Evolutionary conservation across 2,113 vertebrate genomes (phyloP).

Genomic region (Eptatretus burgeri): DNA sequence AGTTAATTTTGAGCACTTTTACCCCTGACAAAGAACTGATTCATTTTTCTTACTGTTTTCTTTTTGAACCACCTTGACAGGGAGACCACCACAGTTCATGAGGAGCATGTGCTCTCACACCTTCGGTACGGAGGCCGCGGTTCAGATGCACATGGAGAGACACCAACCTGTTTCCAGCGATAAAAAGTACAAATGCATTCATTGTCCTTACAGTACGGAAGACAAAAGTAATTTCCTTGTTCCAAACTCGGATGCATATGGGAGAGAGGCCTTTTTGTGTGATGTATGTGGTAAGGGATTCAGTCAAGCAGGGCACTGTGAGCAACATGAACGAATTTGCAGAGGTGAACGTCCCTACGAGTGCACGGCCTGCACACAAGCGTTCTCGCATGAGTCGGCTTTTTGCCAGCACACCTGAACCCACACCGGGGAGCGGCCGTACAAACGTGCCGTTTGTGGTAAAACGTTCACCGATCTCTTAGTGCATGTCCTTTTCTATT

Average conservation of each 20-base stretch:
- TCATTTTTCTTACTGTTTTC: no score
- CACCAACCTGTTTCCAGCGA: no score
- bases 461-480: background rate
- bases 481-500: no score
- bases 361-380: background rate
- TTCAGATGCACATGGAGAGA: no score
- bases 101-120: no score
- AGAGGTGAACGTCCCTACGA: background rate
- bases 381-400: background rate
- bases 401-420: background rate
- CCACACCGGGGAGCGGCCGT: conserved; percentile 4
- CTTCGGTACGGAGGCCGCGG: no score
- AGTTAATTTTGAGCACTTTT: no score
- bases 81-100: no score
- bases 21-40: no score
- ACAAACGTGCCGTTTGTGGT: background rate
- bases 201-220: background rate
- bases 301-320: background rate
- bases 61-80: no score
- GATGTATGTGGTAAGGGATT: background rate
- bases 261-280: conserved; percentile 1
- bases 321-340: background rate
- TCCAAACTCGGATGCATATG: background rate
- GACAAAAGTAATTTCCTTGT: background rate
- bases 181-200: background rate